These are phyloP conservation scores for Thalassoma bifasciatum DNA, from an alignment of 2,113 vertebrate genomes.

Conservation along the genomic window DNA sequence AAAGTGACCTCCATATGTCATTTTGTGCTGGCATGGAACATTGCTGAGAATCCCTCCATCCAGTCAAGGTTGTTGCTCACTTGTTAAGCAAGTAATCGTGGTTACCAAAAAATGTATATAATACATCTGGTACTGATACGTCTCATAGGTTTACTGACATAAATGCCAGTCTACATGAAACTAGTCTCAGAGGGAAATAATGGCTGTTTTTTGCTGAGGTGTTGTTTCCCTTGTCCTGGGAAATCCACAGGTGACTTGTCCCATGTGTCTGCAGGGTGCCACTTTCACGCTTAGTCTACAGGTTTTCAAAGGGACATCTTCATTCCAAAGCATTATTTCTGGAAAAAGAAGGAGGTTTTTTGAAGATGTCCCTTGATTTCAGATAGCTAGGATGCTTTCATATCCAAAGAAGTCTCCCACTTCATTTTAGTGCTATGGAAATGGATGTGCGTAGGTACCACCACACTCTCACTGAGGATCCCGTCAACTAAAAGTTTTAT, in stretches of 20 bases:
- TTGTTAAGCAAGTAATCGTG: constrained; percentile 83
- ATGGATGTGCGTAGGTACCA: constrained; percentile 71
- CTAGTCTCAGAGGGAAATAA: constrained; percentile 81
- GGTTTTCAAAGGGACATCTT: constrained; percentile 80
- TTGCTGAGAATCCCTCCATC: constrained; percentile 77
- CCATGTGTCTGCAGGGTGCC: constrained; percentile 79
- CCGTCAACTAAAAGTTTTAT: constrained; percentile 49
- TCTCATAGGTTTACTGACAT: constrained; percentile 79
- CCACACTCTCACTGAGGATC: constrained; percentile 60
- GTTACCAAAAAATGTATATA: constrained; percentile 88
- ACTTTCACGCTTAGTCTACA: constrained; percentile 76
- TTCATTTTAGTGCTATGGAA: constrained; percentile 75
- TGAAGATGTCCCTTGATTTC: constrained; percentile 79
- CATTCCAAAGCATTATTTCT: constrained; percentile 86
- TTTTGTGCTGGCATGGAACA: constrained; percentile 77
- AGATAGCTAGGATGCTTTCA: constrained; percentile 75
- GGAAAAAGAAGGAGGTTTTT: constrained; percentile 75
- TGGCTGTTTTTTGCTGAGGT: constrained; percentile 75
- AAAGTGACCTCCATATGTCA: constrained; percentile 73
- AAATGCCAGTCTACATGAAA: constrained; percentile 76
- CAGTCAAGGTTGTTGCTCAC: constrained; percentile 80
- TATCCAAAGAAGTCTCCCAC: constrained; percentile 82
- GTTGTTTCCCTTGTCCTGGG: constrained; percentile 65
- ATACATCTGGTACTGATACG: constrained; percentile 84
- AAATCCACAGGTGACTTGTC: constrained; percentile 73